Conservation (phyloP, 2,113 vertebrate genomes). For the Erythrocebus patas region DNA sequence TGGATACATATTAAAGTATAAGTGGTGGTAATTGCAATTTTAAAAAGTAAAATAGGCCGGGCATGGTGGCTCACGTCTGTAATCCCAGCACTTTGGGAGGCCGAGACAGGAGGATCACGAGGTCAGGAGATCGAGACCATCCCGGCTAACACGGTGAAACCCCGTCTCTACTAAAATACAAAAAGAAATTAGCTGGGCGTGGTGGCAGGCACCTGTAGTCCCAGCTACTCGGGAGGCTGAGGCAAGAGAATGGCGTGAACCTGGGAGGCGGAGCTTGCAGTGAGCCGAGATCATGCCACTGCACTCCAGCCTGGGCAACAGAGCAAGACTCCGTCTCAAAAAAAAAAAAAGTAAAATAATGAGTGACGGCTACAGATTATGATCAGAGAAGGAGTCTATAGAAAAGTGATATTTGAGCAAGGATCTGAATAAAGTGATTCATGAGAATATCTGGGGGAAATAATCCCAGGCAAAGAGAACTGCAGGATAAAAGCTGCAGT, state of each 20-base stretch:
- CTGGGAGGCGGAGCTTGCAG: too few species aligned
- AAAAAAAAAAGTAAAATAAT: neutral
- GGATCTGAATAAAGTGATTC: neutral
- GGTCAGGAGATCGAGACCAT: too few species aligned
- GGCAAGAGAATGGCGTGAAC: too few species aligned
- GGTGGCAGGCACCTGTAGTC: too few species aligned
- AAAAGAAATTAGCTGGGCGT: too few species aligned
- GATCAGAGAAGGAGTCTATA: neutral
- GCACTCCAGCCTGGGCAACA: too few species aligned
- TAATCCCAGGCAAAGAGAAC: neutral
- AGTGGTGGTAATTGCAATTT: neutral
- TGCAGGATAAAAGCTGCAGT: neutral
- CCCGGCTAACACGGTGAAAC: too few species aligned
- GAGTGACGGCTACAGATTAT: neutral
- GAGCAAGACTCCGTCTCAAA: neutral
- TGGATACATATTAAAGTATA: neutral
- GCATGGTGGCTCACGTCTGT: too few species aligned
- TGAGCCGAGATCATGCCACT: accelerated
- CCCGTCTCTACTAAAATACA: too few species aligned
- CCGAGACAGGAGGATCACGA: too few species aligned
- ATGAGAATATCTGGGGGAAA: neutral
- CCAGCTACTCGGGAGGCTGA: too few species aligned
- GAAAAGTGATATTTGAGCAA: neutral
- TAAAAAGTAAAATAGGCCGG: neutral
- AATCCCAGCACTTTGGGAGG: too few species aligned